A percentile compares a stretch with the other conserved stretches of the same genome.
Evolutionary conservation across 2,888 invertebrate species (phyloP).

Genomic region (Protodeltote pygarga): DNA sequence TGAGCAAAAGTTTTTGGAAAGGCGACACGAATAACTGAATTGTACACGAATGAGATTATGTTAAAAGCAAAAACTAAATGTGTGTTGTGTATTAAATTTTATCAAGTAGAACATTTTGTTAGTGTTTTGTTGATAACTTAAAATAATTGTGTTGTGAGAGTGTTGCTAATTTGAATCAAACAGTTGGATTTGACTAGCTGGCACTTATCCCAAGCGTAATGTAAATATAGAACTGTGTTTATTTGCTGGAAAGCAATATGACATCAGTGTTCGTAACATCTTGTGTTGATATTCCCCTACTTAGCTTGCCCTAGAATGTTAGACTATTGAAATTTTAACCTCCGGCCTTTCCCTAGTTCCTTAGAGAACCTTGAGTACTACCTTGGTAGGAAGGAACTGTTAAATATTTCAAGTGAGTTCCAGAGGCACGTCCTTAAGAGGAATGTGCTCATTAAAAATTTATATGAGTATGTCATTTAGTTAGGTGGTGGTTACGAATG

Average conservation of each 20-base stretch:
- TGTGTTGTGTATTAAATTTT: too few relatives aligned
- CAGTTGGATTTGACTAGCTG: constrained; percentile 66
- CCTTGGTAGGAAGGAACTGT: constrained; percentile 10
- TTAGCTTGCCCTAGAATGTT: constrained; percentile 20
- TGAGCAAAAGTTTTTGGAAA: constrained; percentile 9
- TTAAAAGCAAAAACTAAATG: too few relatives aligned
- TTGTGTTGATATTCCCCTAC: constrained; percentile 42
- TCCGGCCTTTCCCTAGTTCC: constrained; percentile 21
- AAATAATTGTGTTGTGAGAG: constrained; percentile 41
- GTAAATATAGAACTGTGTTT: constrained; percentile 76
- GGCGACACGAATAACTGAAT: too few relatives aligned
- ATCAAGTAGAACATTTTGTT: constrained; percentile 4
- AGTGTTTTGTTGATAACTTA: constrained; percentile 24
- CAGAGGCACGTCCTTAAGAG: constrained; percentile 32
- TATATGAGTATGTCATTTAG: constrained; percentile 60
- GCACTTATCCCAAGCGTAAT: constrained; percentile 74
- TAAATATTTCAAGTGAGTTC: constrained; percentile 43
- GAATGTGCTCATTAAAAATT: constrained; percentile 68
- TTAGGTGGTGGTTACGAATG: constrained; percentile 56
- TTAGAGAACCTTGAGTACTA: constrained; percentile 17
- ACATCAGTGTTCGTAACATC: constrained; percentile 65
- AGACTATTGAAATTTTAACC: constrained; percentile 45
- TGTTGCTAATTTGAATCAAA: constrained; percentile 53
- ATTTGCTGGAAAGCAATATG: constrained; percentile 73
- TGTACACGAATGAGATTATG: too few relatives aligned